These are phyloP conservation scores for Eilema caniola DNA, from an alignment of 2,888 invertebrate species.

Conservation along the genomic window DNA sequence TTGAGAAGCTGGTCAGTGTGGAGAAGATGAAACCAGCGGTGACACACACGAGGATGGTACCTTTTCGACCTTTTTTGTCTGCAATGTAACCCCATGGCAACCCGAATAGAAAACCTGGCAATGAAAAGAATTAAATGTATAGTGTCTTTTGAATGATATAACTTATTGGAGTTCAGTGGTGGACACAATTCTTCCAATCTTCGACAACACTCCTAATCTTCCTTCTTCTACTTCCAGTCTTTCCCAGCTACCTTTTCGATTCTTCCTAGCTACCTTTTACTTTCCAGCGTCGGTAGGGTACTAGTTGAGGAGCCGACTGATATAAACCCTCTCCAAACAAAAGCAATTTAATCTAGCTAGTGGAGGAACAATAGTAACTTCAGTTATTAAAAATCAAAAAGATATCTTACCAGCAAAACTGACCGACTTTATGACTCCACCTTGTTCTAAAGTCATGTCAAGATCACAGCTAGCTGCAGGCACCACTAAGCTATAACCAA, in stretches of 20 bases:
- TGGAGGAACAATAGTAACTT: no score
- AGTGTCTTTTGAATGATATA: background rate
- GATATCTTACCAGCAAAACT: conserved; percentile 53
- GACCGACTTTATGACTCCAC: conserved; percentile 49
- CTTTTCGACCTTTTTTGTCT: conserved; percentile 88
- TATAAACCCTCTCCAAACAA: no score
- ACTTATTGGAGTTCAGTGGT: background rate
- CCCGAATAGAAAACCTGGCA: conserved; percentile 33
- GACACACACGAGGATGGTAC: conserved; percentile 37
- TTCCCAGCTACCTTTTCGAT: no score
- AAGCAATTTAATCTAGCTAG: no score
- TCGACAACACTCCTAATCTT: no score
- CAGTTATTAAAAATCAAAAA: background rate
- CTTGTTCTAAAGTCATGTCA: conserved; percentile 45
- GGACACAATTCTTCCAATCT: background rate
- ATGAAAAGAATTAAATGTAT: background rate
- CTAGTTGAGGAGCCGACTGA: no score
- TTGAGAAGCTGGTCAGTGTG: conserved; percentile 39
- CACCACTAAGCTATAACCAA: conserved; percentile 52
- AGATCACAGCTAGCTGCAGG: conserved; percentile 54
- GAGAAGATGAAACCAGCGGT: conserved; percentile 38
- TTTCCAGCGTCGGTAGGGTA: no score
- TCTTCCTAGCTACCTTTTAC: background rate
- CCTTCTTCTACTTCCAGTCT: no score
- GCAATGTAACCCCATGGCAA: conserved; percentile 89